These are phyloP conservation scores for Muraenolepis orangiensis DNA, from an alignment of 2,797 vertebrate species.

Conservation along the genomic window DNA sequence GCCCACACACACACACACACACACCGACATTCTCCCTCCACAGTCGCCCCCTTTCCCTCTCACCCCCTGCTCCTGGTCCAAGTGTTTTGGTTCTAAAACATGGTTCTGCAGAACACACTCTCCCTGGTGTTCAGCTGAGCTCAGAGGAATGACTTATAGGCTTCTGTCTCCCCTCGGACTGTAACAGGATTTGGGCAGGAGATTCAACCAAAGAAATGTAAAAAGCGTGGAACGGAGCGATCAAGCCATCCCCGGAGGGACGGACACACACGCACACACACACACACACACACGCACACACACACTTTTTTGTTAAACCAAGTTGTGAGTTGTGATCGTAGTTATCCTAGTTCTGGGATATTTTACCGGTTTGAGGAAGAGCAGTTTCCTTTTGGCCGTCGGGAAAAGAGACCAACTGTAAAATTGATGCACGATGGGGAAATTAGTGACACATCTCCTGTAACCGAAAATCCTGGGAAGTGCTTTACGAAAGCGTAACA, in stretches of 20 bases:
- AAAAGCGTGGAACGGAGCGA: background rate
- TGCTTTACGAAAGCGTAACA: background rate
- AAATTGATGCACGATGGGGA: background rate
- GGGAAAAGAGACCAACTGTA: background rate
- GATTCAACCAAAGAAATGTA: background rate
- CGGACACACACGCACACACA: background rate
- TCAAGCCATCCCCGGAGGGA: background rate
- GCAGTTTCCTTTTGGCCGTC: background rate
- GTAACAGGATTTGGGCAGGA: too few relatives aligned
- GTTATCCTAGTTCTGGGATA: background rate
- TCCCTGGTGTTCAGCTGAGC: background rate
- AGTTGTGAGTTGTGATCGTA: background rate
- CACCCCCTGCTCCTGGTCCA: background rate
- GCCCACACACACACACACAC: constrained; percentile 2
- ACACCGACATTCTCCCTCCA: background rate
- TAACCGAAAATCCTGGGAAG: background rate
- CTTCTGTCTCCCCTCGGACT: too few relatives aligned
- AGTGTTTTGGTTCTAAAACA: background rate
- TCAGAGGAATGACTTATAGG: background rate
- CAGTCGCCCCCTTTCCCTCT: background rate
- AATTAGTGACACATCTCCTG: background rate
- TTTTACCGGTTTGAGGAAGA: background rate
- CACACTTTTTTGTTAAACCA: background rate
- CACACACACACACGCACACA: background rate
- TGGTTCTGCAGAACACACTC: background rate